These are phyloP conservation scores for Chaitophorus viminalis DNA, from an alignment of 2,888 invertebrate species.

Conservation along the genomic window DNA sequence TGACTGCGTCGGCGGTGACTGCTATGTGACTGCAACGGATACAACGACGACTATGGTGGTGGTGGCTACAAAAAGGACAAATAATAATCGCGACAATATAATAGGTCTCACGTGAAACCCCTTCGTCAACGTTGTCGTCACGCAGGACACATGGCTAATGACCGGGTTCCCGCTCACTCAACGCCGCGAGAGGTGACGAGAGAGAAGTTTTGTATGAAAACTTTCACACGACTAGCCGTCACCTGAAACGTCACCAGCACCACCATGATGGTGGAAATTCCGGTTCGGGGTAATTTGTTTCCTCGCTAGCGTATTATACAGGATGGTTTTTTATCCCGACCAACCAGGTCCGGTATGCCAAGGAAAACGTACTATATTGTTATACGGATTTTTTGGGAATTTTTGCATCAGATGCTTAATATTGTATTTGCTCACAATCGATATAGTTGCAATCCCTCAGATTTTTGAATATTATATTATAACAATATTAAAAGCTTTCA, in stretches of 20 bases:
- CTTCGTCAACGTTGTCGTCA: background rate
- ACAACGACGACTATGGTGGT: no score
- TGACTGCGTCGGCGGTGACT: background rate
- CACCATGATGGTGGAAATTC: background rate
- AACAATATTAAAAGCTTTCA: no score
- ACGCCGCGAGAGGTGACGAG: constrained; percentile 24
- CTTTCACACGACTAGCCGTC: constrained; percentile 21
- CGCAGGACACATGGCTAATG: constrained; percentile 11
- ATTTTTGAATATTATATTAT: no score
- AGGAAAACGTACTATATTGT: no score
- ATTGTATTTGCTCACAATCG: no score
- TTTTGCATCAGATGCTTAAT: no score
- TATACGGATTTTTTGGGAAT: no score
- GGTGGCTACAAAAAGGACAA: background rate
- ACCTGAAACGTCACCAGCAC: background rate
- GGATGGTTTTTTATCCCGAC: no score
- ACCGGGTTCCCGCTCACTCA: background rate
- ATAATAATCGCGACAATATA: constrained; percentile 45
- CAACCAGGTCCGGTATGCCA: no score
- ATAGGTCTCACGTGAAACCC: background rate
- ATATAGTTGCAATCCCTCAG: no score
- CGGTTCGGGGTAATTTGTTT: background rate
- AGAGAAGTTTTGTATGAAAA: constrained; percentile 36
- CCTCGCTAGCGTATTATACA: background rate
- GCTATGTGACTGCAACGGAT: background rate